Conservation (phyloP, 2,888 invertebrate species). For the Synanthedon myopaeformis region DNA sequence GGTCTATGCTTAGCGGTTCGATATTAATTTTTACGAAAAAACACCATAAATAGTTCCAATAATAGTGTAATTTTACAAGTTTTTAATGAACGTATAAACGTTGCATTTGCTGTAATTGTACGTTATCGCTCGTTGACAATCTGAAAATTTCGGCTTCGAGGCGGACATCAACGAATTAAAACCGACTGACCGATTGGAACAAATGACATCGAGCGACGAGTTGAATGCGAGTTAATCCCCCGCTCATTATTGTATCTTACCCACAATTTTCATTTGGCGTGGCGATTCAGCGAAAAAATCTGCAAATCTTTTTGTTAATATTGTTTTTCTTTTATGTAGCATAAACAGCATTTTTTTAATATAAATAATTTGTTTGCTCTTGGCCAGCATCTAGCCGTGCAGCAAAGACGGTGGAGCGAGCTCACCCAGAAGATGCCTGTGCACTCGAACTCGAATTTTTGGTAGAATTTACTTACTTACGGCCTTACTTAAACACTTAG, state of each 20-base stretch:
- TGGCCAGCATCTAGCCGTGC: no score
- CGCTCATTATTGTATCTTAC: neutral
- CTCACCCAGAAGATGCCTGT: no score
- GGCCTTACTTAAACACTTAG: no score
- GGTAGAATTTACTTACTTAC: no score
- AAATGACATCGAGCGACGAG: slow-evolving; percentile 38
- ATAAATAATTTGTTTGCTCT: no score
- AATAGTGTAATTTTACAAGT: neutral
- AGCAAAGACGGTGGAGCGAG: no score
- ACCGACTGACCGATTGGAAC: slow-evolving; percentile 34
- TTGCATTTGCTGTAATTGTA: slow-evolving; percentile 4
- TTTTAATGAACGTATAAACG: neutral
- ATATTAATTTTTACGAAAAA: slow-evolving; percentile 21
- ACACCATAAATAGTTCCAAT: neutral
- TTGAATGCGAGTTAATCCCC: slow-evolving; percentile 34
- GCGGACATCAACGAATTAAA: slow-evolving; percentile 39
- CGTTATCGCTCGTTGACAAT: slow-evolving; percentile 34
- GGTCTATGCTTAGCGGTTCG: slow-evolving; percentile 59
- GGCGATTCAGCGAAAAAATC: neutral
- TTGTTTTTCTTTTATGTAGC: neutral
- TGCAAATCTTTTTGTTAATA: neutral
- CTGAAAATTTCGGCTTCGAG: slow-evolving; percentile 37
- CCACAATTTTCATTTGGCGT: neutral
- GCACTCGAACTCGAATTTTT: no score
- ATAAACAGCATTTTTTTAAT: neutral